phyloP scores from a whole-genome alignment of 2,113 vertebrate genomes.

The Cichladusa arquata region DNA sequence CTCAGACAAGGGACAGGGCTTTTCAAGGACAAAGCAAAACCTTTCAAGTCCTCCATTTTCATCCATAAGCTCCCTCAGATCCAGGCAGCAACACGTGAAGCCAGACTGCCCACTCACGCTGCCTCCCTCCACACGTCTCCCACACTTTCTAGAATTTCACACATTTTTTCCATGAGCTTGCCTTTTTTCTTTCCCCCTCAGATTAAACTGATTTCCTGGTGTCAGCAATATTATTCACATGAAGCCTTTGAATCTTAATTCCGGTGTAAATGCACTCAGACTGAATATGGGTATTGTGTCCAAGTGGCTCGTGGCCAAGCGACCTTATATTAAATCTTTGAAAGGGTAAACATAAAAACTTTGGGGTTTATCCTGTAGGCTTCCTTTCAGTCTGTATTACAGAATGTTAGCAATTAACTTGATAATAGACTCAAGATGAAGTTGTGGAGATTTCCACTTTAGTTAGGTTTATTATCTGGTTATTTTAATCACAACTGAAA shows the following conservation, averaged over 20 bases:
- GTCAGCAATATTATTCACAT: constrained; percentile 14
- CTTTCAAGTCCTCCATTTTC: neutral
- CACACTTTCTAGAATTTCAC: neutral
- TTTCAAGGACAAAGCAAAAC: constrained; percentile 27
- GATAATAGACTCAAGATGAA: neutral
- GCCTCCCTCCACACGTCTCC: neutral
- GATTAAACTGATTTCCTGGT: constrained; percentile 14
- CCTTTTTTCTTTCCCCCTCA: neutral
- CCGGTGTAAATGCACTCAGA: neutral
- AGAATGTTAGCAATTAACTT: neutral
- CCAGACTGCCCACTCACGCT: neutral
- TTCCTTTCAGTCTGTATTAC: neutral
- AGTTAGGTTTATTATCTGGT: neutral
- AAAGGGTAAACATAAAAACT: constrained; percentile 26
- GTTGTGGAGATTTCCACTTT: neutral
- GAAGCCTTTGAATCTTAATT: constrained; percentile 40
- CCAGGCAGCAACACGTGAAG: neutral
- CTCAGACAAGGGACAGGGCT: neutral
- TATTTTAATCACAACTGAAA: neutral
- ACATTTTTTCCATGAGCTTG: neutral
- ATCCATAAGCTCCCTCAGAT: neutral
- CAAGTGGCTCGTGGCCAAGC: neutral
- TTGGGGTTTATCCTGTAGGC: neutral
- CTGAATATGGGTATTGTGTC: constrained; percentile 29
- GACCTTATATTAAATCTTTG: constrained; percentile 22